Conservation (phyloP, 2,113 vertebrate species). For the Phaethon lepturus region DNA sequence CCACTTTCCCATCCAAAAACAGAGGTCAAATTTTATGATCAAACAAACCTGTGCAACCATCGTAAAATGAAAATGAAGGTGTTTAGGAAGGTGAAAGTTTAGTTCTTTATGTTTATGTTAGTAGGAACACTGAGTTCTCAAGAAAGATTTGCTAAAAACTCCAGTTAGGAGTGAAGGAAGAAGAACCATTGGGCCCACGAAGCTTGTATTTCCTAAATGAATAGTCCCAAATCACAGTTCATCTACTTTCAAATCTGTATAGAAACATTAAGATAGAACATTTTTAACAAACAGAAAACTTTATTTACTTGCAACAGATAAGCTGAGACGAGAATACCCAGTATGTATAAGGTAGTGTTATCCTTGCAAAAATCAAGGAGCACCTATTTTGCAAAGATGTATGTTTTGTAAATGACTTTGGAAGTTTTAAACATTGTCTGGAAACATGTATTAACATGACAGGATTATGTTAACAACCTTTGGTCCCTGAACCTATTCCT, state of each 20-base stretch:
- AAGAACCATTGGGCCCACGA: fast-evolving
- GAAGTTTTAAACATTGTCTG: background rate
- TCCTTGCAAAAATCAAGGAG: background rate
- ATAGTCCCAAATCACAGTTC: background rate
- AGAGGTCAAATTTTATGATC: background rate
- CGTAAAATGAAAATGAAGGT: background rate
- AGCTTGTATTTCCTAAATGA: background rate
- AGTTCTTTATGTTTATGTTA: background rate
- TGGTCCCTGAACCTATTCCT: background rate
- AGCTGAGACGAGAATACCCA: background rate
- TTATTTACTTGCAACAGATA: background rate
- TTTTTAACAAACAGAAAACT: background rate
- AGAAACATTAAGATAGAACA: background rate
- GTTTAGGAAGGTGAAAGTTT: background rate
- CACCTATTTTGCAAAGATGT: background rate
- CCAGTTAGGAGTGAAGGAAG: background rate
- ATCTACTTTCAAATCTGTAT: background rate
- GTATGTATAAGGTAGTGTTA: background rate
- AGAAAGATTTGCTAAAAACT: background rate
- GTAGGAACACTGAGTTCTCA: background rate
- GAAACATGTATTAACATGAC: background rate
- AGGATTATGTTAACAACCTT: background rate
- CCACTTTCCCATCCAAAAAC: background rate
- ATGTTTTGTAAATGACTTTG: background rate
- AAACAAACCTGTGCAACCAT: background rate